Conservation (phyloP, 2,113 vertebrate genomes). For the Alaudala cheleensis region DNA sequence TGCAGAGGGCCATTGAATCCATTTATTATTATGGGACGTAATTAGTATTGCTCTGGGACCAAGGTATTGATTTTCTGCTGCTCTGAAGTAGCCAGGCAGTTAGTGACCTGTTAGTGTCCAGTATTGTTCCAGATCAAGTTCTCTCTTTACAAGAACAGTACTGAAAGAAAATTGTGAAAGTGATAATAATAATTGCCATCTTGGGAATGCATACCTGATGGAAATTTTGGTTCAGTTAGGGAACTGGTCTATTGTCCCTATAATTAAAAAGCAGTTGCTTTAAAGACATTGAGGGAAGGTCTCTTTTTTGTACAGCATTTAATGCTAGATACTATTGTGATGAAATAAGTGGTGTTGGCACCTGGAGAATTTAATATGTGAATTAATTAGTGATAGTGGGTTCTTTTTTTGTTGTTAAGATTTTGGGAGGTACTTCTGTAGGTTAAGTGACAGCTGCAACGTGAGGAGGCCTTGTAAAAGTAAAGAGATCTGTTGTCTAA, state of each 20-base stretch:
- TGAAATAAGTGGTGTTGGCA: background rate
- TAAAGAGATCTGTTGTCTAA: background rate
- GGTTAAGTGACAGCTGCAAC: background rate
- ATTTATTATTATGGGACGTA: background rate
- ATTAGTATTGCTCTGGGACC: background rate
- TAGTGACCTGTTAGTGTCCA: background rate
- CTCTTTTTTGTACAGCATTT: background rate
- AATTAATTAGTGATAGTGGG: background rate
- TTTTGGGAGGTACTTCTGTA: background rate
- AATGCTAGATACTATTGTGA: background rate
- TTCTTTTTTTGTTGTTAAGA: background rate
- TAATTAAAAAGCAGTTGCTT: background rate
- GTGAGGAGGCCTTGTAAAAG: background rate
- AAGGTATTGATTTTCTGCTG: background rate
- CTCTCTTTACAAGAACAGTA: background rate
- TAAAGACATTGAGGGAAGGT: background rate
- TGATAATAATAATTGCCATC: background rate
- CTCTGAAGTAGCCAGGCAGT: background rate
- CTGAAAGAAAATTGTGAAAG: background rate
- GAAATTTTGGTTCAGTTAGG: background rate
- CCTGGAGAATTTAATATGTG: background rate
- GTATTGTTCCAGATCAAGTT: background rate
- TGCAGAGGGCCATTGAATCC: background rate
- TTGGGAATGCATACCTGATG: background rate
- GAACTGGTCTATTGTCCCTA: background rate